phyloP scores from a whole-genome alignment of 2,113 vertebrate genomes.

The Sinocyclocheilus rhinocerous region DNA sequence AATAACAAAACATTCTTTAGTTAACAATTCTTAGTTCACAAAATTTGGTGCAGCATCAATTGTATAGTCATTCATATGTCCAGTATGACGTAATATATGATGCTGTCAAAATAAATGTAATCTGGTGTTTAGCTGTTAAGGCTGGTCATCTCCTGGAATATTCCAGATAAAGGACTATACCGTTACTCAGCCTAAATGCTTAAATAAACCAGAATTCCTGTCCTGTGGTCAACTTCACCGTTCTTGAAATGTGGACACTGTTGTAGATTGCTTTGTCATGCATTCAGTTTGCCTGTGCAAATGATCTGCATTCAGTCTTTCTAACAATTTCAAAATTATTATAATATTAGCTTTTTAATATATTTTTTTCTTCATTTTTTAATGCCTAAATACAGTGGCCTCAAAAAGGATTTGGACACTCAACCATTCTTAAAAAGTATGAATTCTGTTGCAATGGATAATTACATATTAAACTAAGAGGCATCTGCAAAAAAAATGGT shows the following conservation, averaged over 20 bases:
- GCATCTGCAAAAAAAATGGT: neutral
- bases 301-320: neutral
- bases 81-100: too few species aligned
- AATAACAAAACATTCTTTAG: neutral
- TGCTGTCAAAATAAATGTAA: neutral
- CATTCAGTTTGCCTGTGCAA: neutral
- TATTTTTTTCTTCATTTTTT: neutral
- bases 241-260: constrained; percentile 35
- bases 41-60: neutral
- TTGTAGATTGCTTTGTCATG: constrained; percentile 14
- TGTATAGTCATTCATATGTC: neutral
- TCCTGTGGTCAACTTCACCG: constrained; percentile 37
- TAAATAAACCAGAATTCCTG: constrained; percentile 14
- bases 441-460: neutral
- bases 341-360: neutral
- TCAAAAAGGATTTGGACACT: neutral
- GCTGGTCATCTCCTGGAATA: constrained; percentile 34
- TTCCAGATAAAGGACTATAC: constrained; percentile 6
- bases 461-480: neutral
- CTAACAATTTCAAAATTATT: neutral
- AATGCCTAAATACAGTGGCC: neutral
- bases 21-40: too few species aligned
- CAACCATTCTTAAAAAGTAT: neutral
- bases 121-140: neutral
- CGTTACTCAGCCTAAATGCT: neutral